Percentiles rank a stretch among this genome's conserved stretches.
phyloP scores from a whole-genome alignment of 1,140 invertebrate species.

The Lucilia cuprina region DNA sequence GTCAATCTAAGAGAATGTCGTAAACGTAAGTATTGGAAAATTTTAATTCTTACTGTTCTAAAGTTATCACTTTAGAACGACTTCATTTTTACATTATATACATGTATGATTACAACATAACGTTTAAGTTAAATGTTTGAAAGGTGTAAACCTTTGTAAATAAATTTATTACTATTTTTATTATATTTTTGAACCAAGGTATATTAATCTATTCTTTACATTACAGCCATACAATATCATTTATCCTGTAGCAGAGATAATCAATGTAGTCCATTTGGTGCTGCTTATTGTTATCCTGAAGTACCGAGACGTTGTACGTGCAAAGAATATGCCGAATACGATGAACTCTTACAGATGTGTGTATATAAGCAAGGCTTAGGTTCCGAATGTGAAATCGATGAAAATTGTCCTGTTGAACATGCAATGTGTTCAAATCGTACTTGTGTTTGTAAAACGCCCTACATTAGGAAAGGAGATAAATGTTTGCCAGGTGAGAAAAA shows the following conservation, averaged over 20 bases:
- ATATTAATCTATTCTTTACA: background rate
- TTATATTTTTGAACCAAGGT: too few species aligned
- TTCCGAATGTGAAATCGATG: constrained; percentile 52
- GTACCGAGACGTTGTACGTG: constrained; percentile 58
- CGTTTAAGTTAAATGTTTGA: background rate
- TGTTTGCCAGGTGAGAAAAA: constrained; percentile 51
- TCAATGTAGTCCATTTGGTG: constrained; percentile 60
- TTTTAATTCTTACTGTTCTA: too few species aligned
- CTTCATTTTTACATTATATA: too few species aligned
- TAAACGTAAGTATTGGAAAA: constrained; percentile 52
- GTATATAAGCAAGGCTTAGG: constrained; percentile 55
- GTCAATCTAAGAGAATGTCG: constrained; percentile 53
- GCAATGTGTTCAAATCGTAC: constrained; percentile 59
- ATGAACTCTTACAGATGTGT: constrained; percentile 56
- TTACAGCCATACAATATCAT: constrained; percentile 57
- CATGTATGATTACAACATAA: background rate
- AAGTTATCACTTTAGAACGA: too few species aligned
- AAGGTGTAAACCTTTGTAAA: background rate
- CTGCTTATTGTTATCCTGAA: constrained; percentile 52
- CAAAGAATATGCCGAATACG: constrained; percentile 56
- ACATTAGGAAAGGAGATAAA: constrained; percentile 51
- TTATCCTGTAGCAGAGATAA: constrained; percentile 59
- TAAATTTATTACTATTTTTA: background rate
- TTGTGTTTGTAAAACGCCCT: constrained; percentile 62
- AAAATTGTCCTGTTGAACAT: constrained; percentile 56